phyloP scores from a whole-genome alignment of 92 coral and sea anemone species.

The Hydrozoanthus gracilis region DNA sequence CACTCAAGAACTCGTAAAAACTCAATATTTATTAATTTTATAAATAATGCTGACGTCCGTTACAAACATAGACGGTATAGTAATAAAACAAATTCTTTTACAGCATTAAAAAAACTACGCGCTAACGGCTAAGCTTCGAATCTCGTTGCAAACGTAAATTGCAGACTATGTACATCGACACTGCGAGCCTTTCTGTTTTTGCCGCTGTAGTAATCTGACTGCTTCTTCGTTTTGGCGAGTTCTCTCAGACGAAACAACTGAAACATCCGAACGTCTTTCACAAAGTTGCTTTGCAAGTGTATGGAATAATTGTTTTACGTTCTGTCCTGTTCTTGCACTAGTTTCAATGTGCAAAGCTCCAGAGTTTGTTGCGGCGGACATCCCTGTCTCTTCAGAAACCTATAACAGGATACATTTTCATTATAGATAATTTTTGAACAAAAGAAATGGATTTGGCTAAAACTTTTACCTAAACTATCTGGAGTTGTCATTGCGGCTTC shows the following conservation, averaged over 20 bases:
- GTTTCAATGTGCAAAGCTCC: constrained; percentile 84
- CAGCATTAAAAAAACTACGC: neutral
- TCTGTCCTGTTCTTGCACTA: constrained; percentile 85
- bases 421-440: neutral
- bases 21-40: too few relatives aligned
- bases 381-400: constrained; percentile 81
- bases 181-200: neutral
- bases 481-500: too few relatives aligned
- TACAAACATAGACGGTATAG: too few relatives aligned
- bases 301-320: constrained; percentile 81
- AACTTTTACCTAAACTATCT: too few relatives aligned
- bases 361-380: constrained; percentile 68
- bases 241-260: neutral
- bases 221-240: constrained; percentile 22
- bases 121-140: too few relatives aligned
- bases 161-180: constrained; percentile 18
- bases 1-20: too few relatives aligned
- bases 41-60: too few relatives aligned
- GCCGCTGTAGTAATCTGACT: neutral
- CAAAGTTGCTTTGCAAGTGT: constrained; percentile 32
- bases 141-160: too few relatives aligned
- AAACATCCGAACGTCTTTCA: neutral
- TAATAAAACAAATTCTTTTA: neutral
- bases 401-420: neutral
- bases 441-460: neutral